Evolutionary conservation across 2,797 vertebrate genomes (phyloP).

Genomic region (Onychomys arenicola): DNA sequence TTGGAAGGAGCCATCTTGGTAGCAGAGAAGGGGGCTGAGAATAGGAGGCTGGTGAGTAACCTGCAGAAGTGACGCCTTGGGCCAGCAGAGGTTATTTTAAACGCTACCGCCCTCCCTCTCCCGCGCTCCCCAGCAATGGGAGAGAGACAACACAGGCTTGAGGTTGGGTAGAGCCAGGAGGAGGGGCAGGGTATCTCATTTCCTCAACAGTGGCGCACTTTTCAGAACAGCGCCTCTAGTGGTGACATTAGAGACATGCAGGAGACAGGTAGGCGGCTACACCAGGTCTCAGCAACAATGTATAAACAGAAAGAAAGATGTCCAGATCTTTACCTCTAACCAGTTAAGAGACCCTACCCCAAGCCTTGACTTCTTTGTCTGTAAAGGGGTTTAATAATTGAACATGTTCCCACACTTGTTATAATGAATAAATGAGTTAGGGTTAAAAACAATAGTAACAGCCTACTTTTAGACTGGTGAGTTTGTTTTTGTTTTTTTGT

Average conservation of each 20-base stretch:
- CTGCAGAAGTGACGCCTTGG: neutral
- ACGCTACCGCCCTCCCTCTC: fast-evolving
- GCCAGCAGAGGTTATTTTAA: neutral
- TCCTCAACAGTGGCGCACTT: neutral
- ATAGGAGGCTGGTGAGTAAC: neutral
- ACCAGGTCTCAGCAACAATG: neutral
- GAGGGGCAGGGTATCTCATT: neutral
- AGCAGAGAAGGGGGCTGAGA: neutral
- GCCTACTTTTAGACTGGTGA: neutral
- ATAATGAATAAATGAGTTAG: neutral
- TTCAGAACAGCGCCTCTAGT: neutral
- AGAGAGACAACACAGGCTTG: neutral
- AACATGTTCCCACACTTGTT: neutral
- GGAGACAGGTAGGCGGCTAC: neutral
- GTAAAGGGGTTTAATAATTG: neutral
- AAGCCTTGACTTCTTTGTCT: neutral
- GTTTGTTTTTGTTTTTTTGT: too few relatives aligned
- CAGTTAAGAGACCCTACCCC: neutral
- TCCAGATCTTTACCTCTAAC: neutral
- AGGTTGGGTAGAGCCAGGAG: neutral
- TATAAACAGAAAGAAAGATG: neutral
- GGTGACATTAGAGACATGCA: neutral
- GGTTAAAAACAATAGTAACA: neutral
- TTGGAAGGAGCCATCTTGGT: too few relatives aligned
- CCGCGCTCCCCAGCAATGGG: neutral